phyloP scores from a whole-genome alignment of 2,888 invertebrate species.

The Malthinus seriepunctatus region DNA sequence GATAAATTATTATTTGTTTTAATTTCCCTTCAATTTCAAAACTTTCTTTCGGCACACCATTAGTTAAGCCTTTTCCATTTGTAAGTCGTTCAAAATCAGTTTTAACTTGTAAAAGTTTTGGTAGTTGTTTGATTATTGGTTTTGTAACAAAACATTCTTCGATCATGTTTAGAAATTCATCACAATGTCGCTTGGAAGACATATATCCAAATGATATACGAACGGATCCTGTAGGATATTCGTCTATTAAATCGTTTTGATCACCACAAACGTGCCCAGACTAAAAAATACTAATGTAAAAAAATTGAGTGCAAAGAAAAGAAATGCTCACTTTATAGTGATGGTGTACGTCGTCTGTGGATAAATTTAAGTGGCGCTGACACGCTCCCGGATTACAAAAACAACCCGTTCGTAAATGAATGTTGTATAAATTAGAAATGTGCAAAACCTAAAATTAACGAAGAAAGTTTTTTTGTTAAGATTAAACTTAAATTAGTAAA shows the following conservation, averaged over 20 bases:
- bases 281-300: constrained; percentile 46
- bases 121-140: constrained; percentile 50
- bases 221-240: constrained; percentile 89
- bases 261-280: constrained; percentile 93
- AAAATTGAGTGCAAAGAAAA: constrained; percentile 6
- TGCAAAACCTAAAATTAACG: constrained; percentile 72
- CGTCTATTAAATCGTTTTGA: constrained; percentile 80
- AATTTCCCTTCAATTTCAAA: constrained; percentile 42
- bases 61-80: constrained; percentile 52
- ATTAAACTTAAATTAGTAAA: constrained; percentile 17
- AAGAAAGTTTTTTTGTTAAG: constrained; percentile 4
- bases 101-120: constrained; percentile 34
- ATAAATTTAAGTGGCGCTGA: constrained; percentile 74
- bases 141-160: constrained; percentile 71
- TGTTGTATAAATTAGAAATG: constrained; percentile 83
- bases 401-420: constrained; percentile 90
- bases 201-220: constrained; percentile 92
- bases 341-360: constrained; percentile 69
- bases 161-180: constrained; percentile 74
- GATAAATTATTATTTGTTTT: constrained; percentile 68
- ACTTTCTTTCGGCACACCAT: constrained; percentile 50
- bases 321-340: constrained; percentile 67
- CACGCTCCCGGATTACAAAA: constrained; percentile 98
- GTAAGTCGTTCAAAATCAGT: neutral
- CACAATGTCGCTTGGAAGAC: constrained; percentile 74